These are phyloP conservation scores for Cyanoramphus novaezelandiae DNA, from an alignment of 2,113 vertebrate species.

Conservation along the genomic window DNA sequence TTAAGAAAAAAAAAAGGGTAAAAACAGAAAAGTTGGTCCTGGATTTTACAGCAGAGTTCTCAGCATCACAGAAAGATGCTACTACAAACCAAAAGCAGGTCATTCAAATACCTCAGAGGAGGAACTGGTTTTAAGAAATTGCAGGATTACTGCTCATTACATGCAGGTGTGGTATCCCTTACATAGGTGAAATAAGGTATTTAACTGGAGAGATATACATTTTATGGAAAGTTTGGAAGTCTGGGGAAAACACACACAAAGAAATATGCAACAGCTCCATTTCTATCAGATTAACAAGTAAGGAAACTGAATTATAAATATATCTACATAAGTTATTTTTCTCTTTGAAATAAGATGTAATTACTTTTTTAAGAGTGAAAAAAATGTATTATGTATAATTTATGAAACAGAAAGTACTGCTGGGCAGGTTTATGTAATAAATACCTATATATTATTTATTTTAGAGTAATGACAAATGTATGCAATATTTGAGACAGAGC, in stretches of 20 bases:
- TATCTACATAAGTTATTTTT: neutral
- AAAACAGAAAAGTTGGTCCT: neutral
- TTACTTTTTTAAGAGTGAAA: neutral
- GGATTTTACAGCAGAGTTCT: neutral
- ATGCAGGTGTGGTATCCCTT: neutral
- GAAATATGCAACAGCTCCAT: neutral
- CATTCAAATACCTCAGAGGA: neutral
- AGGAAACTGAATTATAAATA: neutral
- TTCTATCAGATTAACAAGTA: neutral
- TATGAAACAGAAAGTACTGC: neutral
- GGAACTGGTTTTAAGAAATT: neutral
- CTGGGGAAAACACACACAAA: neutral
- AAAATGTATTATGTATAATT: neutral
- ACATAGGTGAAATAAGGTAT: neutral
- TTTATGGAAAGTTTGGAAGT: neutral
- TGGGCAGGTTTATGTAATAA: neutral
- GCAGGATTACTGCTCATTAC: neutral
- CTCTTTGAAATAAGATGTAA: neutral
- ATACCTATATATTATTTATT: neutral
- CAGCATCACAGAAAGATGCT: neutral
- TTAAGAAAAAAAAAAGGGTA: neutral
- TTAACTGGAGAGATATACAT: neutral
- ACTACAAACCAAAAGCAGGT: neutral
- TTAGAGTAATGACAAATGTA: neutral
- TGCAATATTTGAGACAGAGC: neutral